Evolutionary conservation across 1,140 invertebrate species (phyloP), one percentile per base, ranked within the genome.

Genomic region (Drosophila pandora): DNA sequence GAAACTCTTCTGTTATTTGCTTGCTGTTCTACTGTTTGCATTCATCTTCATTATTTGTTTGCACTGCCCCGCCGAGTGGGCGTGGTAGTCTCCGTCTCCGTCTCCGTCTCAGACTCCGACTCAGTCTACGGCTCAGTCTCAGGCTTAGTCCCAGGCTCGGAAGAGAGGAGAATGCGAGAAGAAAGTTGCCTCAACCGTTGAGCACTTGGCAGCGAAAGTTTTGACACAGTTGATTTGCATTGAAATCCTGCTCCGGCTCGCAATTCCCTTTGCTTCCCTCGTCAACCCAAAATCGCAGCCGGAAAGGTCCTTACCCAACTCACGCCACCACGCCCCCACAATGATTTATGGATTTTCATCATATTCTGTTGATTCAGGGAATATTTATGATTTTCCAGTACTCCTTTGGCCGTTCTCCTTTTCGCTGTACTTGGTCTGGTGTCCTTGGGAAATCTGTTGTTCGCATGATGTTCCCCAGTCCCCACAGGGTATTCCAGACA

Each of bases 341-440:
- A 90, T 90, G 87, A 90, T 90, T 90, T 90, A 90, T 90, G 87
- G 85, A 87, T 90, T 90, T 90, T 90, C 75, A 90, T 90, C 88
- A 90, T 90, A 80, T 90, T 90, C 87, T 90, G 82, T 90, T 90
- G 85, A 90, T 82, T 90, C 85, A 87, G 81, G 81, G 81, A 90
- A 90, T 90, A 90, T 90, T 90, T 90, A 83, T 87, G 77, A 88
- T 79, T 82, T 64, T 49, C 74, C 78, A 62, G 59, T 39, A 59
- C 43, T 72, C 50, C 57, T 56, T 50, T 8, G 9, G 39, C 39
- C 39, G 4, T 17, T 13, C 39, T 41, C 39, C 45, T 22, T 30
- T 34, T 41, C 23, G 12, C 39, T 22, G 30, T 28, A 41, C 49
- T 28, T 13, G 13, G 13, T 21, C 39, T 48, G 22, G 32, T 71